A percentile compares a stretch with the other conserved stretches of the same genome.
phyloP scores from a whole-genome alignment of 2,888 invertebrate genomes.

The Cosmia trapezina region DNA sequence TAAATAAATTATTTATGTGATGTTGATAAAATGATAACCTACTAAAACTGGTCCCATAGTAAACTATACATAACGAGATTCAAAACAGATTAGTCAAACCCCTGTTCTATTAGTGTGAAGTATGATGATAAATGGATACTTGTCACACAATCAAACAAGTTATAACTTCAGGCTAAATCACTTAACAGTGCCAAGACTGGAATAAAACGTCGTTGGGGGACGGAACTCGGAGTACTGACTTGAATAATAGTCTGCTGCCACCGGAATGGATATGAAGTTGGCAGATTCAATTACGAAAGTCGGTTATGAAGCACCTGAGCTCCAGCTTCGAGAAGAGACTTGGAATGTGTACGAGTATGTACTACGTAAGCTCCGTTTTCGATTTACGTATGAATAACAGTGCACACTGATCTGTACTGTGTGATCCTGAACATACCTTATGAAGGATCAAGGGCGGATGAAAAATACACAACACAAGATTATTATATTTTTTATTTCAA shows the following conservation, averaged over 20 bases:
- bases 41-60: neutral
- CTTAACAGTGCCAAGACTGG: conserved; percentile 24
- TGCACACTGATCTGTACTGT: neutral
- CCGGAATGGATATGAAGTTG: conserved; percentile 72
- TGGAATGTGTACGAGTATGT: neutral
- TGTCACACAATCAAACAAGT: conserved; percentile 28
- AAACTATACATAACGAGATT: neutral
- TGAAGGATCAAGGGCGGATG: neutral
- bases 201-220: conserved; percentile 47
- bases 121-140: conserved; percentile 24
- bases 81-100: conserved; percentile 23
- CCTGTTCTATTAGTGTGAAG: conserved; percentile 19
- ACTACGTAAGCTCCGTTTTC: neutral
- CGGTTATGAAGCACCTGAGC: conserved; percentile 67
- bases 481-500: neutral
- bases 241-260: conserved; percentile 73
- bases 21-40: neutral
- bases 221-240: conserved; percentile 50
- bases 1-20: neutral
- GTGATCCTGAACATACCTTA: neutral
- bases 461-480: neutral
- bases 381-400: neutral
- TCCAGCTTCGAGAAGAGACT: conserved; percentile 21
- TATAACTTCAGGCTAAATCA: conserved; percentile 23
- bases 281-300: conserved; percentile 81